phyloP scores from a whole-genome alignment of 1,140 invertebrate species.

The Heliothis virescens region DNA sequence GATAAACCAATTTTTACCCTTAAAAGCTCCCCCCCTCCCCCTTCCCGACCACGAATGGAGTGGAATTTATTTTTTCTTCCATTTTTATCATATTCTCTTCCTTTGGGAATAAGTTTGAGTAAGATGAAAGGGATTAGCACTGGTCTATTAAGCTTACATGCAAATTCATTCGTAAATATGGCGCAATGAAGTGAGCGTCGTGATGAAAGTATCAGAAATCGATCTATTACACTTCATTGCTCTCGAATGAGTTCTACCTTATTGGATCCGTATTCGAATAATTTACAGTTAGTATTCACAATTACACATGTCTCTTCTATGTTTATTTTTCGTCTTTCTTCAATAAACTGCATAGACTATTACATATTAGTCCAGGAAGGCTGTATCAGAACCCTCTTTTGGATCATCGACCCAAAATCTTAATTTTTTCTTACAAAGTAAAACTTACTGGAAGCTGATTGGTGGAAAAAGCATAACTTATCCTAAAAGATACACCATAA shows the following conservation, averaged over 20 bases:
- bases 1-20: no score
- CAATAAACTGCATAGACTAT: not conserved
- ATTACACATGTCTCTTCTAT: not conserved
- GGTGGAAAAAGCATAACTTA: not conserved
- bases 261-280: not conserved
- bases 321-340: not conserved
- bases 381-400: no score
- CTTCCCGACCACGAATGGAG: no score
- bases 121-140: no score
- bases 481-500: not conserved
- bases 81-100: no score
- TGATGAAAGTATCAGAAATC: slow-evolving; percentile 39
- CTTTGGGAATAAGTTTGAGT: no score
- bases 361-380: no score
- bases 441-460: no score
- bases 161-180: slow-evolving; percentile 5
- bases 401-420: no score
- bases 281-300: not conserved
- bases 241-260: slow-evolving; percentile 18
- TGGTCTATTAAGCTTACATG: not conserved
- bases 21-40: no score
- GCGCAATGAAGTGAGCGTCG: not conserved
- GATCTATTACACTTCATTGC: slow-evolving; percentile 3
- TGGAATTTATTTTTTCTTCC: no score
- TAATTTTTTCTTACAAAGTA: no score